phyloP scores from a whole-genome alignment of 2,888 invertebrate species.

The Phorcus lineatus region DNA sequence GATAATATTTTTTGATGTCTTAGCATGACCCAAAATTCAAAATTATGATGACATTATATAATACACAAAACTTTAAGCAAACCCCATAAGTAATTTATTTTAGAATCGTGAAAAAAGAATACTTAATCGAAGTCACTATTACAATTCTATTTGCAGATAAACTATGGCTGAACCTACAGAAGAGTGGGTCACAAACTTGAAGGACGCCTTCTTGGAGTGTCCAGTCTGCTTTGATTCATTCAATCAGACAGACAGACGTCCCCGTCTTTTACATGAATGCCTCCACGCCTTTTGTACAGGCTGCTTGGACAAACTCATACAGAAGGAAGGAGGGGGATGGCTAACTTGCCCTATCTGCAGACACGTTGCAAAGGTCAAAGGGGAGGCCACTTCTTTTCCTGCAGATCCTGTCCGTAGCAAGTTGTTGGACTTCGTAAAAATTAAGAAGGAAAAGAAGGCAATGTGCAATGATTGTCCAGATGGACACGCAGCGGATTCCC shows the following conservation, averaged over 20 bases:
- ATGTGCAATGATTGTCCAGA: background rate
- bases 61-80: too few relatives aligned
- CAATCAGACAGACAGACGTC: conserved; percentile 7
- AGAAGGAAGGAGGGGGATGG: background rate
- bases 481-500: background rate
- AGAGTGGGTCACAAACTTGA: background rate
- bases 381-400: background rate
- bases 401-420: background rate
- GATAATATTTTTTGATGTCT: too few relatives aligned
- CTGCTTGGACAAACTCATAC: background rate
- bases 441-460: background rate
- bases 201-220: background rate
- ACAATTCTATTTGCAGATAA: too few relatives aligned
- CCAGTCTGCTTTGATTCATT: background rate
- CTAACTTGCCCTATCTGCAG: background rate
- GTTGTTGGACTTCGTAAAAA: background rate
- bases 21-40: too few relatives aligned
- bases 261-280: background rate
- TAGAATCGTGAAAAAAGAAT: too few relatives aligned
- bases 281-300: conserved; percentile 5
- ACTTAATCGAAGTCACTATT: too few relatives aligned
- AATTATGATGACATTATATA: too few relatives aligned
- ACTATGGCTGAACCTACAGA: background rate
- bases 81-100: too few relatives aligned
- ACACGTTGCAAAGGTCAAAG: background rate